Base-by-base conservation (phyloP, 1,140 invertebrate genomes). In the Ceratosolen solmsi region DNA sequence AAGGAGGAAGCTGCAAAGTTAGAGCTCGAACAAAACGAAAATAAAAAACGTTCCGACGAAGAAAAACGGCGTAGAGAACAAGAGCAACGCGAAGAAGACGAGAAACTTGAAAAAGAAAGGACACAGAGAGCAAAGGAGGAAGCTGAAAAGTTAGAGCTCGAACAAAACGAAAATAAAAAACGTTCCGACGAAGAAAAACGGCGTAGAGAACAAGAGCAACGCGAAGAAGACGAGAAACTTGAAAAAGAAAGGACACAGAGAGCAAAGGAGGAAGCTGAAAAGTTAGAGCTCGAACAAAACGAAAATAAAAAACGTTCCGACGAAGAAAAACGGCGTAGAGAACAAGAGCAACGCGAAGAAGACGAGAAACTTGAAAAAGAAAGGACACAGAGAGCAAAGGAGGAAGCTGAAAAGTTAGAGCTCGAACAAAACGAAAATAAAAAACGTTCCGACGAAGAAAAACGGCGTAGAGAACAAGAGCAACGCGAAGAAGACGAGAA, bases 291-390 rank as follows among this genome's bases (percentile, higher is more conserved):
- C 36, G 63, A 74, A 15, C n/a, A 82, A 54, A 65, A 78, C 51
- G 65, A 80, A 46, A 54, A 86, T 41, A 58, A 27, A 41, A 85
- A 79, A 33, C 58, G 51, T 17, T 73, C 80, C 80, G 73, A 80
- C 1, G n/a, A n/a, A n/a, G n/a, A n/a, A n/a, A n/a, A n/a, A n/a
- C n/a, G n/a, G n/a, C n/a, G n/a, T n/a, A n/a, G n/a, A n/a, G n/a
- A n/a, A n/a, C n/a, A n/a, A n/a, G n/a, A n/a, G n/a, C n/a, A n/a
- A n/a, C n/a, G n/a, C n/a, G n/a, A n/a, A n/a, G n/a, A n/a, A n/a
- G n/a, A n/a, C n/a, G n/a, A n/a, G n/a, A n/a, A n/a, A n/a, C n/a
- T n/a, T n/a, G n/a, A n/a, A n/a, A n/a, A n/a, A n/a, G n/a, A n/a
- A n/a, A n/a, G n/a, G n/a, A n/a, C n/a, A n/a, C n/a, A n/a, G n/a